These are phyloP conservation scores for Threskiornis aethiopicus DNA, from an alignment of 2,797 vertebrate genomes.

Conservation along the genomic window DNA sequence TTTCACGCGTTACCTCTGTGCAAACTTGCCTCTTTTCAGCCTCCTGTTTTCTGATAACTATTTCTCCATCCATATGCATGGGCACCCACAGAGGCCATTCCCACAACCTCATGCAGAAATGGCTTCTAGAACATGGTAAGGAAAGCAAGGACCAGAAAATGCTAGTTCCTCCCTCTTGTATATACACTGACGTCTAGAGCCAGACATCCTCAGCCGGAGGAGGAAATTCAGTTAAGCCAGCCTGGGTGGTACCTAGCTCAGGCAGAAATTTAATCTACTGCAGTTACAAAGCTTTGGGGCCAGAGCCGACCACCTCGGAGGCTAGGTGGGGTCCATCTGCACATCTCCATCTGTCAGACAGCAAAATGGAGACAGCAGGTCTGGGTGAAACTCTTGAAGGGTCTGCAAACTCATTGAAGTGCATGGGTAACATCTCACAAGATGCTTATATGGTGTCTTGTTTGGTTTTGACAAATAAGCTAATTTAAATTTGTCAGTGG, in stretches of 20 bases:
- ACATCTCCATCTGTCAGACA: neutral
- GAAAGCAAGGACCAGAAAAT: neutral
- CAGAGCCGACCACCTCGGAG: rapidly evolving
- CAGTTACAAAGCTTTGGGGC: neutral
- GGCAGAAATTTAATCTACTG: neutral
- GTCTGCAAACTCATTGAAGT: neutral
- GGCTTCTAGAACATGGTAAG: neutral
- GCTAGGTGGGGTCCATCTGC: neutral
- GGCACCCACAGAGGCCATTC: neutral
- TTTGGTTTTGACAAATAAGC: neutral
- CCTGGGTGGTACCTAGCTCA: neutral
- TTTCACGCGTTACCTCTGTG: neutral
- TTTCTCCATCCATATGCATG: neutral
- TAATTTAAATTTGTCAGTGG: neutral
- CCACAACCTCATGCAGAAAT: neutral
- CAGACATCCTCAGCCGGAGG: neutral
- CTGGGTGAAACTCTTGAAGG: neutral
- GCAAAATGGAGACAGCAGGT: neutral
- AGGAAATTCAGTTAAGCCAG: neutral
- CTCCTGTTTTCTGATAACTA: neutral
- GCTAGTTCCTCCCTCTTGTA: neutral
- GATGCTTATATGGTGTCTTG: neutral
- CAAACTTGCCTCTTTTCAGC: neutral
- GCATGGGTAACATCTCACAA: neutral
- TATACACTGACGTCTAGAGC: neutral